Conservation (phyloP, 2,888 invertebrate species). For the Dendrolimus houi region DNA sequence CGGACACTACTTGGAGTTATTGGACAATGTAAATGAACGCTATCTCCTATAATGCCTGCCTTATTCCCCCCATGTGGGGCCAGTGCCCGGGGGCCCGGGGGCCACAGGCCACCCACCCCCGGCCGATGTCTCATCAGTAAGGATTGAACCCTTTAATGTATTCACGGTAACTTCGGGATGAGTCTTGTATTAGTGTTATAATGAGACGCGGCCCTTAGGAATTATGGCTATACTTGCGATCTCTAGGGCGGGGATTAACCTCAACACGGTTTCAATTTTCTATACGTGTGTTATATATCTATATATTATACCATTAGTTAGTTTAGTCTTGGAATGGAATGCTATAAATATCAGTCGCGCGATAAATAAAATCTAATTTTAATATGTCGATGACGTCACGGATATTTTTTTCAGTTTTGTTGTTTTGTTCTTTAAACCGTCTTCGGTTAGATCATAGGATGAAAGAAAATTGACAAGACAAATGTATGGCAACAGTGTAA, state of each 20-base stretch:
- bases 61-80: constrained; percentile 61
- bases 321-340: too few relatives aligned
- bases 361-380: too few relatives aligned
- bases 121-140: constrained; percentile 74
- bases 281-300: constrained; percentile 29
- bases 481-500: too few relatives aligned
- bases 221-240: constrained; percentile 70
- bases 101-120: constrained; percentile 54
- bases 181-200: constrained; percentile 77
- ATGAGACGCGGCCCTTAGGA: constrained; percentile 75
- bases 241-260: constrained; percentile 60
- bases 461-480: too few relatives aligned
- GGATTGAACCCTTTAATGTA: constrained; percentile 77
- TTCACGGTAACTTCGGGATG: constrained; percentile 76
- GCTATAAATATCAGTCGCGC: too few relatives aligned
- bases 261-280: constrained; percentile 67
- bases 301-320: too few relatives aligned
- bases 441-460: too few relatives aligned
- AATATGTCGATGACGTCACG: too few relatives aligned
- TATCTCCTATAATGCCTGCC: constrained; percentile 75
- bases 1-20: constrained; percentile 76
- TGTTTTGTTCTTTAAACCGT: too few relatives aligned
- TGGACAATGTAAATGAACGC: constrained; percentile 78
- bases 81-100: constrained; percentile 52
- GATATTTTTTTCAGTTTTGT: too few relatives aligned